Conservation (phyloP, 2,797 vertebrate genomes). For the Alauda arvensis region DNA sequence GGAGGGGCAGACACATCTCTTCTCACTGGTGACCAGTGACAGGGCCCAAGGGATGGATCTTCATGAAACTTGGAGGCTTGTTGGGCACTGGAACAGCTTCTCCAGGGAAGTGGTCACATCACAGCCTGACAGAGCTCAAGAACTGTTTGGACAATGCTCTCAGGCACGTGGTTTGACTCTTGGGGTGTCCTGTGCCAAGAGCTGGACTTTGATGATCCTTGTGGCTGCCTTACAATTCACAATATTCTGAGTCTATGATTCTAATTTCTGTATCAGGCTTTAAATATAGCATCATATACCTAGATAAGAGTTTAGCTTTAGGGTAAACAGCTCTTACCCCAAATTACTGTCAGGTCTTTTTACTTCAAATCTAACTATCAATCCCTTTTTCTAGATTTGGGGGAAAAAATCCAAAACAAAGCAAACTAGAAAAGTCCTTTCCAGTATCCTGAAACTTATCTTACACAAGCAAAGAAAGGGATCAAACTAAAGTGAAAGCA, state of each 20-base stretch:
- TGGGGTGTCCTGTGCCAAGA: neutral
- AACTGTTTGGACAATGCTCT: neutral
- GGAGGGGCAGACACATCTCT: neutral
- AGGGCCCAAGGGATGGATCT: neutral
- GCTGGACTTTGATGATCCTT: neutral
- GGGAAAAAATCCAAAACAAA: neutral
- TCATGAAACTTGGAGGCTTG: neutral
- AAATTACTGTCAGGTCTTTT: neutral
- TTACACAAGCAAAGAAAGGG: neutral
- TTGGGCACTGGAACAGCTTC: neutral
- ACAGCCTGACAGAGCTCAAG: neutral
- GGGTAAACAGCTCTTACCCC: neutral
- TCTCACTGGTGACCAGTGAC: neutral
- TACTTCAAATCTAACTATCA: neutral
- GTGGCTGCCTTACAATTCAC: neutral
- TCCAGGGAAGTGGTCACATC: neutral
- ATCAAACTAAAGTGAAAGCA: neutral
- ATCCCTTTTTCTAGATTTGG: neutral
- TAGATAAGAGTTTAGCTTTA: neutral
- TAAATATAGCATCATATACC: neutral
- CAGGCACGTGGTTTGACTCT: neutral
- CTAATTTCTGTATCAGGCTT: neutral
- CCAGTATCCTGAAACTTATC: neutral
- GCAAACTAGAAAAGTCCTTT: neutral
- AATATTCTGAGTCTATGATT: neutral